Percentiles rank a stretch among this genome's conserved stretches.
These are phyloP conservation scores for Netelia melanura DNA, from an alignment of 2,888 invertebrate genomes.

Conservation along the genomic window DNA sequence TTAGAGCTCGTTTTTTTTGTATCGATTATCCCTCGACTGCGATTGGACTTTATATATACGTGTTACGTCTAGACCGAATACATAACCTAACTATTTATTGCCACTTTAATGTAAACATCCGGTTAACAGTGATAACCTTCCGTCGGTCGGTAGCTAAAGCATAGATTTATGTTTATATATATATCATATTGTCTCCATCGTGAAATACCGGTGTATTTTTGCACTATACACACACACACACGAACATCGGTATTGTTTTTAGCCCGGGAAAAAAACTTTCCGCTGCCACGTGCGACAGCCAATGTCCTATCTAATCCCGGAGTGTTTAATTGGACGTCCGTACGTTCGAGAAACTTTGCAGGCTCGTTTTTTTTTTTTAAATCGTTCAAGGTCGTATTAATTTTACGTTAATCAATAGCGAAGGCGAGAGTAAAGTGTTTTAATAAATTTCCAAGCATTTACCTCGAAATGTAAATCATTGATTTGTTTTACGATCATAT, in stretches of 20 bases:
- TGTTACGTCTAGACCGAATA: neutral
- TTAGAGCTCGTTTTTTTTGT: conserved; percentile 28
- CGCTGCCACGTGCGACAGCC: neutral
- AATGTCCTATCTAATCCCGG: neutral
- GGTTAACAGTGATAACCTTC: conserved; percentile 4
- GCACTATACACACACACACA: neutral
- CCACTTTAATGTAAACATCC: conserved; percentile 18
- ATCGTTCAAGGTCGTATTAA: neutral
- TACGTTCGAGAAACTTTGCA: neutral
- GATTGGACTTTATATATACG: neutral
- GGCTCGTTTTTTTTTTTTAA: neutral
- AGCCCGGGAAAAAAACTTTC: neutral
- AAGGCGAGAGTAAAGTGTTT: neutral
- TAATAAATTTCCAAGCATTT: too few relatives aligned
- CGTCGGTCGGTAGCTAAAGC: neutral
- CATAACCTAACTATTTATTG: neutral
- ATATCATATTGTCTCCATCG: neutral
- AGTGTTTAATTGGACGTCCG: neutral
- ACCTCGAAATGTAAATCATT: too few relatives aligned
- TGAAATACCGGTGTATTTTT: neutral
- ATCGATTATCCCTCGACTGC: neutral
- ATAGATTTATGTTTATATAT: neutral
- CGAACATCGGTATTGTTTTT: neutral
- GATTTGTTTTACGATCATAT: too few relatives aligned
- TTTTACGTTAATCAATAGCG: neutral